Evolutionary conservation across 1,140 invertebrate species (phyloP), one percentile per base, ranked within the genome.

Genomic region (Trichonephila inaurata): DNA sequence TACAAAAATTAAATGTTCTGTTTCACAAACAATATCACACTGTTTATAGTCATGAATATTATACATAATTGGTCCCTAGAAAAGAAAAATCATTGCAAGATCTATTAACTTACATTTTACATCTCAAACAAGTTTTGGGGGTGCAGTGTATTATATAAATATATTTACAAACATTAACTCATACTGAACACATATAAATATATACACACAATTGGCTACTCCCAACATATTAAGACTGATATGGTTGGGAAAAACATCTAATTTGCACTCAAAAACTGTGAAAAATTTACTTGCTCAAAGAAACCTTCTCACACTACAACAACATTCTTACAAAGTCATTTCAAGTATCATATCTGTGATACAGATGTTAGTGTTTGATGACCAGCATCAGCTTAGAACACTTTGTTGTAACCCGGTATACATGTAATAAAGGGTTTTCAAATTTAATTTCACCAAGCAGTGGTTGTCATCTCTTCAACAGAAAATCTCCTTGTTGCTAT

Each of bases 11-110:
- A 91, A 62, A 58, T 91, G 89, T 92, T 86, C 64, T 69, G 62
- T 72, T 64, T 92, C 19, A 87, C 61, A 86, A 92, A 92, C 91
- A 86, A 92, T 92, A 92, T 92, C 91, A 91, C 89, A 92, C 82
- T 85, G 83, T 66, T 92, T 92, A 72, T 64, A 85, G 58, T 91
- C 21, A 60, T 51, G 85, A 69, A 87, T 72, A 86, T 92, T 51
- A 28, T 86, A 83, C 60, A 85, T 92, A 86, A 69, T 92, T 92
- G 91, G 91, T 92, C 91, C 91, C 91, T 86, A 92, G 62, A 92
- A 92, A 86, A 66, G 85, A 85, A 69, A 89, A 72, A 44, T 51
- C 16, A 86, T 91, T 10, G 58, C 61, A 81, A 81, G 89, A 44
- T 91, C 44, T 91, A 91, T 82, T 82, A 91, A 61, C 89, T 40